Base-by-base conservation (phyloP, 2,888 invertebrate species). In the Hipparchia sbordonii region DNA sequence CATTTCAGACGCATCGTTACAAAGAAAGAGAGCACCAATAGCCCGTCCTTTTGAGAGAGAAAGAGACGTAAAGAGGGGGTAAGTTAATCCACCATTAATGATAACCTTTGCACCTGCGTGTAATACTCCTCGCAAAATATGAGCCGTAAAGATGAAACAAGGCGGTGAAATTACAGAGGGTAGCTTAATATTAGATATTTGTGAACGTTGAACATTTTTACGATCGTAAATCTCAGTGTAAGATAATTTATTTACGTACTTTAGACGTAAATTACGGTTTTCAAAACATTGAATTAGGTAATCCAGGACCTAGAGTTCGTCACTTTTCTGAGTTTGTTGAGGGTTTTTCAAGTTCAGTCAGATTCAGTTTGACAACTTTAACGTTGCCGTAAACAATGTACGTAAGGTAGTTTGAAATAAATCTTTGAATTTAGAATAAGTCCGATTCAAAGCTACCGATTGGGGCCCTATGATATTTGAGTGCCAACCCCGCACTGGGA, bases 51-150 rank as follows among this genome's bases (percentile, higher is more conserved):
- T 33, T 7, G 12, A 51, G 65, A 52, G 65, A 7, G 81, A 78
- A 75, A 67, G 75, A 85, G 72, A 79, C 33, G 12, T 46, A 6
- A 56, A 7, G 46, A 56, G 76, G 78, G 86, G 87, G 87, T 82
- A 86, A 87, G 82, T 84, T 87, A 88, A 90, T 89, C 88, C 86
- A 76, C 82, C 77, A 84, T 85, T 90, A 91, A 90, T 87, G 89
- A 88, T 88, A 87, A 86, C 84, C 84, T 85, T 83, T 84, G 86
- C 91, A 91, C 90, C 92, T 91, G 92, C 82, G 85, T 81, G 83
- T 81, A 81, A 85, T 86, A 83, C 86, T 82, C 82, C 81, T 72
- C 79, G 77, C 83, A 86, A 88, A 89, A 87, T 88, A 89, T 85
- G 82, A 70, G 83, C 79, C 81, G 78, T 78, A 79, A 79, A 82